These are phyloP conservation scores for Osmoderma eremita DNA, from an alignment of 2,888 invertebrate genomes.

Conservation along the genomic window DNA sequence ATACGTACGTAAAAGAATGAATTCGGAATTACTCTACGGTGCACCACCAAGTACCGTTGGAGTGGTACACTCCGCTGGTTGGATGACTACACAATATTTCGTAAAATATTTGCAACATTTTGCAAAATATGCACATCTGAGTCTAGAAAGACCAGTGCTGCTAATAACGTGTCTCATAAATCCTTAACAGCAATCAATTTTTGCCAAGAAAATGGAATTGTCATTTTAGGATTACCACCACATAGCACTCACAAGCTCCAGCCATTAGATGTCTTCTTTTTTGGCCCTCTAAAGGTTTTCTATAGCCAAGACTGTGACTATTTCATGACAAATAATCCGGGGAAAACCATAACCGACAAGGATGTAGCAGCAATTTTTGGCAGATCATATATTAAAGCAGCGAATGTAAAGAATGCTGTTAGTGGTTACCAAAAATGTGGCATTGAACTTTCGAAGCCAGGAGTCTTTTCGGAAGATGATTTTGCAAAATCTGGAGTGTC, in stretches of 20 bases:
- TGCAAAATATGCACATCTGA: neutral
- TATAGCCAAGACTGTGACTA: slow-evolving; percentile 1
- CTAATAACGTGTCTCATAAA: neutral
- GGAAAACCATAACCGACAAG: neutral
- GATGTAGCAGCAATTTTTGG: too few species aligned
- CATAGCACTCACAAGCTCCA: neutral
- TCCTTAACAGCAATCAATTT: neutral
- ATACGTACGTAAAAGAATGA: neutral
- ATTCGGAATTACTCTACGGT: neutral
- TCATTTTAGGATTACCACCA: too few species aligned
- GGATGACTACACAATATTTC: neutral
- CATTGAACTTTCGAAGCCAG: neutral
- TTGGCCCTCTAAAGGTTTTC: neutral
- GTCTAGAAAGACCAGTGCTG: neutral
- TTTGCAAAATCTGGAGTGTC: slow-evolving; percentile 1
- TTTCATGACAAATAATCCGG: slow-evolving; percentile 5
- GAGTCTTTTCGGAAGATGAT: neutral
- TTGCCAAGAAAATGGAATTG: neutral
- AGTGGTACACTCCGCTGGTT: neutral
- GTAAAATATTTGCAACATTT: too few species aligned
- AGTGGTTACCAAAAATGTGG: neutral
- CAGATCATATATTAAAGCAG: too few species aligned
- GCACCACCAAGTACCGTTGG: neutral
- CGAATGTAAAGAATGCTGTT: neutral
- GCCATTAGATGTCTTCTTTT: neutral